These are phyloP conservation scores for Ophiothrix spiculata DNA, from an alignment of 35 echinoderm and acorn worm species.

Conservation along the genomic window DNA sequence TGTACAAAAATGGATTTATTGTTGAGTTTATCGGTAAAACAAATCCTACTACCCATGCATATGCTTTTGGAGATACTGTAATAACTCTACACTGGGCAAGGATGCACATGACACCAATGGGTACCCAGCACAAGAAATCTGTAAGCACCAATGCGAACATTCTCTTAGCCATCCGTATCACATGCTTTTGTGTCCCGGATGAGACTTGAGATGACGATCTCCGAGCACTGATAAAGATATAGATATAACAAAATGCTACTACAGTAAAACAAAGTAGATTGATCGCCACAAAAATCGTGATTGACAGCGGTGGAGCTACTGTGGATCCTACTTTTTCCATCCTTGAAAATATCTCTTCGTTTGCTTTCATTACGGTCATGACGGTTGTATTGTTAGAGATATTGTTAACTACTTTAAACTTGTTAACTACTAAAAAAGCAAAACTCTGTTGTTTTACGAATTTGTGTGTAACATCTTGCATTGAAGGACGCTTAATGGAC, in stretches of 20 bases:
- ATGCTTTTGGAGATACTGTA: slow-evolving; percentile 48
- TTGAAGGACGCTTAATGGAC: neutral
- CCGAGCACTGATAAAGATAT: neutral
- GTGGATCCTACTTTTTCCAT: neutral
- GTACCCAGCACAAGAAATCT: slow-evolving; percentile 69
- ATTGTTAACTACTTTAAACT: neutral
- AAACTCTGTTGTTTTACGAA: neutral
- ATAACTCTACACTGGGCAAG: slow-evolving; percentile 29
- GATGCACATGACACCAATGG: slow-evolving; percentile 50
- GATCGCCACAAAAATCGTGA: neutral
- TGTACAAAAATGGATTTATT: slow-evolving; percentile 60
- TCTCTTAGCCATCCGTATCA: slow-evolving; percentile 51
- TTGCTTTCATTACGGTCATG: neutral
- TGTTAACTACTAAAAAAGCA: neutral
- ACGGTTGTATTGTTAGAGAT: no score
- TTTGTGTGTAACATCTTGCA: neutral
- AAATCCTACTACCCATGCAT: slow-evolving; percentile 51
- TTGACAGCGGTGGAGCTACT: neutral
- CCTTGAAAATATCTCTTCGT: neutral
- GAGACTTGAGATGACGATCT: neutral
- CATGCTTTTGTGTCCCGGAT: neutral
- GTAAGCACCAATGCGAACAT: slow-evolving; percentile 56
- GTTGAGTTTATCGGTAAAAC: slow-evolving; percentile 63
- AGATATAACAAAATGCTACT: neutral
- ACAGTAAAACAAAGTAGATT: neutral